Evolutionary conservation across 1,140 invertebrate genomes (phyloP), one percentile per base, ranked within the genome.

Genomic region (Trialeurodes vaporariorum): DNA sequence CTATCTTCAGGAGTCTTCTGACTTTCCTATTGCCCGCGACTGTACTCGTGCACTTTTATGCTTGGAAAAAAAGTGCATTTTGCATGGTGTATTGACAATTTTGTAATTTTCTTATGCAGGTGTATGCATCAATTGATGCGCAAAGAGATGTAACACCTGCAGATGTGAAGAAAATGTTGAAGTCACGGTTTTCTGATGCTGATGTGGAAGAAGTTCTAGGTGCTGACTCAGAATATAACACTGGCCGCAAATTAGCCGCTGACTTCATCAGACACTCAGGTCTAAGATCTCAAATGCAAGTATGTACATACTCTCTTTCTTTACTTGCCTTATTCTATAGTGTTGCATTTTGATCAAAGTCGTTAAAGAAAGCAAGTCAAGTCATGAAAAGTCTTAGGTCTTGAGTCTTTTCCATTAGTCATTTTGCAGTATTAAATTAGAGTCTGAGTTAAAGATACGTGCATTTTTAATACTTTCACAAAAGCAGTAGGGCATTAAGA

Each of bases 171-270:
- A 84, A 83, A 70, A 84, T 86, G 72, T 86, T 92, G 71, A 83
- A 83, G 68, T 83, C 84, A 71, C 84, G 88, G 76, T 89, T 84
- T 77, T 75, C 82, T 25, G 78, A 82, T 65, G 83, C 85, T 60
- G 86, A 93, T 74, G 74, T 88, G 1, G 84, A 90, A 64, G 88
- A 94, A 61, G 86, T 98, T 68, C 85, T 97, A 71, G 89, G 89
- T 0, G 86, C 89, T 71, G 91, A 96, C 73, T 93, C 91, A 0
- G 92, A 94, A 72, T 98, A 94, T 76, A 92, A 96, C 77, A 91
- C 93, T 72, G 92, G 94, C 1, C 81, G 92, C 13, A 84, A 93
- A 78, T 78, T 93, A 60, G 85, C 92, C 0, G 79, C 80, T 65
- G 93, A 96, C 73, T 98, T 96, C 77, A 81, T 98, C 1, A 81